Evolutionary conservation across 2,888 invertebrate genomes (phyloP), one percentile per base, ranked within the genome.

Genomic region (Portevinia maculata): DNA sequence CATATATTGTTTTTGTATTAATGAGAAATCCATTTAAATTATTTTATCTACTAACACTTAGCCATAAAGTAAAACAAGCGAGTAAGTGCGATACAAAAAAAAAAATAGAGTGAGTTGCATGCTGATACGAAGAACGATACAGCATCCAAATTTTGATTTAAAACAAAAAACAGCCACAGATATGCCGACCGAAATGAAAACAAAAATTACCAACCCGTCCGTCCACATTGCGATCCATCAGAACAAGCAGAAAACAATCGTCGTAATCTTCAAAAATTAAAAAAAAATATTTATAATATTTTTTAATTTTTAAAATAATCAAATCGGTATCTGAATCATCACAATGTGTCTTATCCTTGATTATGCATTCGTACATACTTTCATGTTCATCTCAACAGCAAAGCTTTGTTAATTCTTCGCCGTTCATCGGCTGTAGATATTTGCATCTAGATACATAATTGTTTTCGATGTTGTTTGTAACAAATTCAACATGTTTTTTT

Each of bases 281-380:
- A 30, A 30, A 34, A 17, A 53, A 9, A 24, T 2, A 34, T 3
- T 5, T 21, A 1, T 21, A 59, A 59, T 71, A 17, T 52, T 28
- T 28, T 50, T 48, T 28, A 17, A n/a, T 52, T 44, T 60, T 53
- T 44, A 55, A 65, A 60, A 21, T 57, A 65, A 74, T 67, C 79
- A 39, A 59, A 46, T 78, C 83, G 83, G 83, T 83, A 83, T 83
- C 83, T 83, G 83, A 78, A 83, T 83, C 83, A 83, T 83, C 83
- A 83, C 78, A 83, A 83, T 83, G 83, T 83, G 83, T 62, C 55
- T 76, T 65, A 53, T 60, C 64, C 65, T 78, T 59, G 78, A 78
- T 83, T 78, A 78, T 78, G 83, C 78, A 83, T 83, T 83, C 78
- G 78, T 78, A 53, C n/a, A 52, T 57, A 48, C 15, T 28, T 53